Percentiles rank a stretch among this genome's conserved stretches.
These are phyloP conservation scores for Urosaurus nigricauda DNA, from an alignment of 2,797 vertebrate species.

Conservation along the genomic window DNA sequence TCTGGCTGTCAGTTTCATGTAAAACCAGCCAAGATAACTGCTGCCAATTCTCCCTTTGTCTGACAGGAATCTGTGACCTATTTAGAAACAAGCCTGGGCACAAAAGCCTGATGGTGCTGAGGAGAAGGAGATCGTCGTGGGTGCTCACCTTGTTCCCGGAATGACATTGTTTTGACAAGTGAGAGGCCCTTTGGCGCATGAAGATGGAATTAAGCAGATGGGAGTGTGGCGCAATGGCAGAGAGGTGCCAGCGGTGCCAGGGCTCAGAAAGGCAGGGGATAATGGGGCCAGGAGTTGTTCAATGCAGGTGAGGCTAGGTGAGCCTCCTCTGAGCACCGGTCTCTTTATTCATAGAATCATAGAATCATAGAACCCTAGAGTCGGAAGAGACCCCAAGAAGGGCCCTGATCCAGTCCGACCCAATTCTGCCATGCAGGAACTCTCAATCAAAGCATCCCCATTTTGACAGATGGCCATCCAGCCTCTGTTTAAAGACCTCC, in stretches of 20 bases:
- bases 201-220: neutral
- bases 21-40: slow-evolving; percentile 30
- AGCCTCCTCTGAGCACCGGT: rapidly evolving
- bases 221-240: rapidly evolving
- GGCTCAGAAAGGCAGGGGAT: rapidly evolving
- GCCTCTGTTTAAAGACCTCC: no score
- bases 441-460: no score
- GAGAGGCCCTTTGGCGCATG: rapidly evolving
- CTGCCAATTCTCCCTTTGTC: slow-evolving; percentile 20
- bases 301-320: rapidly evolving
- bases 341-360: neutral
- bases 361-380: no score
- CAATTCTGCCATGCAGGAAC: no score
- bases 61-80: slow-evolving; percentile 39
- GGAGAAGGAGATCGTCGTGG: neutral
- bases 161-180: neutral
- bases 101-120: rapidly evolving
- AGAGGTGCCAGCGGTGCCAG: rapidly evolving
- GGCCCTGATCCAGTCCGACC: no score
- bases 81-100: slow-evolving; percentile 3
- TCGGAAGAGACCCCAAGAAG: no score
- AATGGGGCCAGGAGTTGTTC: rapidly evolving
- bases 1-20: slow-evolving; percentile 13
- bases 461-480: no score
- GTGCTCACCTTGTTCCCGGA: neutral